Percentiles rank a stretch among this genome's conserved stretches.
Conservation (phyloP, 2,888 invertebrate species). For the Strigamia maritima region DNA sequence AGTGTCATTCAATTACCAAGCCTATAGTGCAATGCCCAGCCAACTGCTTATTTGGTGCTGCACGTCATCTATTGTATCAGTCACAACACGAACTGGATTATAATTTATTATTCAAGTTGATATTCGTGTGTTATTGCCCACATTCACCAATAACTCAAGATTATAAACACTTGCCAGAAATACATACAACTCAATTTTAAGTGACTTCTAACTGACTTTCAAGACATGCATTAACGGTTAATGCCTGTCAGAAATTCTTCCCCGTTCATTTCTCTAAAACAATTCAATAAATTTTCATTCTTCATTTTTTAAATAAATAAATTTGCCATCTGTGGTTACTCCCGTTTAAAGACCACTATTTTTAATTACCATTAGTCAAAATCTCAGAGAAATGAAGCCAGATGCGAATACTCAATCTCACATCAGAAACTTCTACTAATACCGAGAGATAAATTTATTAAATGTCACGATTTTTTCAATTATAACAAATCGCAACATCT, state of each 20-base stretch:
- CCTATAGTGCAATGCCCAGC: slow-evolving; percentile 8
- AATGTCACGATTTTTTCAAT: not conserved
- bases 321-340: not conserved
- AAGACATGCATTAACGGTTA: too few relatives aligned
- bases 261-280: too few relatives aligned
- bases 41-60: slow-evolving; percentile 22
- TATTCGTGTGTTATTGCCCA: not conserved
- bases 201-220: too few relatives aligned
- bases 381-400: not conserved
- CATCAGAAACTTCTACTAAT: not conserved
- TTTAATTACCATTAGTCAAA: slow-evolving; percentile 12
- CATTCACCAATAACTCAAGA: not conserved
- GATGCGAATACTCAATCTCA: not conserved
- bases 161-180: too few relatives aligned
- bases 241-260: too few relatives aligned
- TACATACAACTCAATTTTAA: too few relatives aligned
- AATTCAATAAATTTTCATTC: too few relatives aligned
- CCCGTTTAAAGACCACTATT: not conserved
- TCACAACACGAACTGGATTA: slow-evolving; percentile 16
- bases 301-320: not conserved
- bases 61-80: not conserved
- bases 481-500: slow-evolving; percentile 8
- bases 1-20: slow-evolving; percentile 25
- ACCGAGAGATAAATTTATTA: not conserved
- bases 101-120: not conserved